A percentile compares a stretch with the other conserved stretches of the same genome.
Evolutionary conservation across 2,888 invertebrate genomes (phyloP).

Genomic region (Phaedon cochleariae): DNA sequence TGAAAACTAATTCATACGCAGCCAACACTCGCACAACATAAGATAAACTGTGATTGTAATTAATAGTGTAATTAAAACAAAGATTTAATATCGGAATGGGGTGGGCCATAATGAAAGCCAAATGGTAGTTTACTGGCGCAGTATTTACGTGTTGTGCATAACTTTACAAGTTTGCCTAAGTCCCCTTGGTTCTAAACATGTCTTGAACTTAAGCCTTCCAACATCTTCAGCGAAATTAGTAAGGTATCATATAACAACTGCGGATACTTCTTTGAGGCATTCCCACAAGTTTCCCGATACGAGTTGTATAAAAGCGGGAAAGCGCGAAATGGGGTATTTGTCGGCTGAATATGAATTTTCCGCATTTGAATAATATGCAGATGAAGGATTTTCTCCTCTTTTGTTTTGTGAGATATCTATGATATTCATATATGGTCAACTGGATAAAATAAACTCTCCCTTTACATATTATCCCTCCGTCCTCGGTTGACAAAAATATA

Average conservation of each 20-base stretch:
- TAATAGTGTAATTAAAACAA: slow-evolving; percentile 61
- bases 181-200: slow-evolving; percentile 61
- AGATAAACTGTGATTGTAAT: slow-evolving; percentile 59
- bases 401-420: not conserved
- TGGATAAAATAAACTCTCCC: not conserved
- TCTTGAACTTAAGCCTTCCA: slow-evolving; percentile 59
- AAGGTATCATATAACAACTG: slow-evolving; percentile 45
- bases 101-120: slow-evolving; percentile 59
- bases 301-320: slow-evolving; percentile 17
- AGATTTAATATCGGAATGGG: slow-evolving; percentile 60
- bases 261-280: slow-evolving; percentile 35
- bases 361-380: slow-evolving; percentile 6
- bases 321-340: slow-evolving; percentile 18
- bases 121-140: slow-evolving; percentile 58
- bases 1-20: slow-evolving; percentile 58
- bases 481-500: no score
- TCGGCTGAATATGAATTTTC: slow-evolving; percentile 23
- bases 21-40: slow-evolving; percentile 41
- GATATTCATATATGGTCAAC: not conserved
- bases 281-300: slow-evolving; percentile 24
- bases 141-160: slow-evolving; percentile 64
- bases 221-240: slow-evolving; percentile 58
- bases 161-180: slow-evolving; percentile 63
- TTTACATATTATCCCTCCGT: no score
- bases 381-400: not conserved